Evolutionary conservation across 1,140 invertebrate genomes (phyloP).

Genomic region (Odontomachus brunneus): DNA sequence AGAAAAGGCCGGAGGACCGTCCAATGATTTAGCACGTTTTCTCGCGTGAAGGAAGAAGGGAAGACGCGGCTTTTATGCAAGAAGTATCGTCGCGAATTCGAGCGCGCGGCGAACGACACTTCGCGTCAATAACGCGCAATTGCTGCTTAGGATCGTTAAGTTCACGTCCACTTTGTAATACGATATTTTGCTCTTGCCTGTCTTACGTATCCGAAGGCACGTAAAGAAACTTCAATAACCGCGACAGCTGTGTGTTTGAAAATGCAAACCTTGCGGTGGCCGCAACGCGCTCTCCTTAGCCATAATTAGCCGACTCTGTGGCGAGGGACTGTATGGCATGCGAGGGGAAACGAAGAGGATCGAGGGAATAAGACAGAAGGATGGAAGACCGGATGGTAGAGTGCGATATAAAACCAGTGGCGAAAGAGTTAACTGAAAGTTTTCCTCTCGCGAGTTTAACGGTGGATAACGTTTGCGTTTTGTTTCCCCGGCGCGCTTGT

Average conservation of each 20-base stretch:
- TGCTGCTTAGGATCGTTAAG: background rate
- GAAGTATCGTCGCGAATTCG: conserved; percentile 17
- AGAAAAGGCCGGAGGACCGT: conserved; percentile 37
- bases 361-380: conserved; percentile 34
- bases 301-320: conserved; percentile 44
- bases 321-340: conserved; percentile 28
- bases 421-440: conserved; percentile 41
- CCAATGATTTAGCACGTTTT: conserved; percentile 68
- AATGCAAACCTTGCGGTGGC: conserved; percentile 40
- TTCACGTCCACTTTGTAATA: background rate
- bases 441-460: conserved; percentile 38
- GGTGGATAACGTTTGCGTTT: conserved; percentile 17
- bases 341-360: background rate
- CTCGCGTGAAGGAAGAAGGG: conserved; percentile 25
- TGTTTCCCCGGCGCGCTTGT: background rate
- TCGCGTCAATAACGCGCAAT: background rate
- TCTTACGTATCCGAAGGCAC: background rate
- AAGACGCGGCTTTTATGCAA: conserved; percentile 44
- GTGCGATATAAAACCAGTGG: conserved; percentile 27
- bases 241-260: conserved; percentile 52
- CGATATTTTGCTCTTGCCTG: conserved; percentile 15
- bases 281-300: conserved; percentile 40
- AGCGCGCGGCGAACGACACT: background rate
- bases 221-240: conserved; percentile 53
- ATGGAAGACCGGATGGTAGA: conserved; percentile 19